Evolutionary conservation across 2,888 invertebrate genomes (phyloP).

Genomic region (Metalampra italica): DNA sequence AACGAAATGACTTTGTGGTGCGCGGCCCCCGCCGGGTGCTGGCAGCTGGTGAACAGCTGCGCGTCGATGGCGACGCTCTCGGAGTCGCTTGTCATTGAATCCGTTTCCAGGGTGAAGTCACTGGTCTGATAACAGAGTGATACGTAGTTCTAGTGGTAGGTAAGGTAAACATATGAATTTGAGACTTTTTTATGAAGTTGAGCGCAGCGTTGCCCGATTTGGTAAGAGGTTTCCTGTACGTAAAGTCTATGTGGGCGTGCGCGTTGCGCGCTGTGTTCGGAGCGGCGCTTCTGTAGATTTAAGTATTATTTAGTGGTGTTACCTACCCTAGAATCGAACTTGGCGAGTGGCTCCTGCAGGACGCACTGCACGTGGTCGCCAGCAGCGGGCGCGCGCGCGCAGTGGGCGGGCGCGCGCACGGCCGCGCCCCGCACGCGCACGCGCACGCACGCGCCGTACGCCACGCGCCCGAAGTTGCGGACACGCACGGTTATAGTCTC

Average conservation of each 20-base stretch:
- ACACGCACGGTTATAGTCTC: constrained; percentile 27
- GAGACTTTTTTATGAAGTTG: too few species aligned
- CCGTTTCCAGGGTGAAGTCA: constrained; percentile 24
- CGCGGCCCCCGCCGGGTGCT: not conserved
- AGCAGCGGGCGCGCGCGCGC: not conserved
- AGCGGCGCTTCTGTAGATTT: too few species aligned
- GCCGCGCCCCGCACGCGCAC: constrained; percentile 23
- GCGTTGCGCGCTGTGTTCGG: too few species aligned
- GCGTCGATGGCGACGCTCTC: constrained; percentile 12
- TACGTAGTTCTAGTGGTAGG: too few species aligned
- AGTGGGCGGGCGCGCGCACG: not conserved
- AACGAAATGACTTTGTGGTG: not conserved
- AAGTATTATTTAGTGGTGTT: too few species aligned
- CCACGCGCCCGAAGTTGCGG: constrained; percentile 39
- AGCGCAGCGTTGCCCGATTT: too few species aligned
- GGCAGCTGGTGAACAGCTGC: constrained; percentile 19
- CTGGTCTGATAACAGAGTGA: not conserved
- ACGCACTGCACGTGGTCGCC: not conserved
- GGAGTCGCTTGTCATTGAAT: constrained; percentile 23
- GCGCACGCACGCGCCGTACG: constrained; percentile 41
- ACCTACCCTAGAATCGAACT: not conserved
- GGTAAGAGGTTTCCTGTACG: too few species aligned
- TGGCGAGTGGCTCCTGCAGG: too few species aligned
- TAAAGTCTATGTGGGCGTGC: too few species aligned
- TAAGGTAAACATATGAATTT: too few species aligned